phyloP scores from a whole-genome alignment of 2,797 vertebrate genomes.

The Gymnoscopelus microlampas region DNA sequence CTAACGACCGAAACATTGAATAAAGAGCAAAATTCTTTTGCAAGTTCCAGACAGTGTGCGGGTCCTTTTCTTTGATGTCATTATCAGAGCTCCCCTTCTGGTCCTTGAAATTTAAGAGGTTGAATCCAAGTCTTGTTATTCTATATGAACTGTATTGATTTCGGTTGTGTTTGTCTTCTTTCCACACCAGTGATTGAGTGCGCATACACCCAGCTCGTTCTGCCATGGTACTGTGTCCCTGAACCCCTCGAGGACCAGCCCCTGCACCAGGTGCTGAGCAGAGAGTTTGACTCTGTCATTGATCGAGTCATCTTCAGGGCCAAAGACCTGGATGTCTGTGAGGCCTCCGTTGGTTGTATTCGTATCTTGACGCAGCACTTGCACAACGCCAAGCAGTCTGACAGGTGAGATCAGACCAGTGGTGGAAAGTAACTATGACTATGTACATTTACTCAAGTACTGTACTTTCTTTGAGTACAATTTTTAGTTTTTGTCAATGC shows the following conservation, averaged over 20 bases:
- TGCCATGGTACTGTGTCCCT: constrained; percentile 76
- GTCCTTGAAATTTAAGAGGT: no score
- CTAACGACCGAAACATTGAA: no score
- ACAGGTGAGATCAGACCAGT: constrained; percentile 62
- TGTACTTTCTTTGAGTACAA: no score
- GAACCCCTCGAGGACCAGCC: constrained; percentile 73
- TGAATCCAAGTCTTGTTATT: not conserved
- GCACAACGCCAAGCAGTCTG: constrained; percentile 74
- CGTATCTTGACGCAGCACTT: constrained; percentile 81
- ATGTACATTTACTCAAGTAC: no score
- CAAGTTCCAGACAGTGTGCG: no score
- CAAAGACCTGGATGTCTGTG: constrained; percentile 71
- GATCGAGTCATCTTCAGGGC: constrained; percentile 69
- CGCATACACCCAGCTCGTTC: constrained; percentile 77
- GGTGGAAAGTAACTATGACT: no score
- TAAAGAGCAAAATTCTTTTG: no score
- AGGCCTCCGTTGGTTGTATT: constrained; percentile 74
- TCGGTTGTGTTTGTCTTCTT: constrained; percentile 28
- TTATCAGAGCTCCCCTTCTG: no score
- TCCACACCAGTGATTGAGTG: constrained; percentile 80
- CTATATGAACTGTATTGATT: not conserved
- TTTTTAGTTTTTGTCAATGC: no score
- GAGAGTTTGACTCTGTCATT: constrained; percentile 73
- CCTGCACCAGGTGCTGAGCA: constrained; percentile 74
- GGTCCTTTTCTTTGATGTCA: no score